Conservation (phyloP, 2,113 vertebrate genomes). For the Sorex araneus region DNA sequence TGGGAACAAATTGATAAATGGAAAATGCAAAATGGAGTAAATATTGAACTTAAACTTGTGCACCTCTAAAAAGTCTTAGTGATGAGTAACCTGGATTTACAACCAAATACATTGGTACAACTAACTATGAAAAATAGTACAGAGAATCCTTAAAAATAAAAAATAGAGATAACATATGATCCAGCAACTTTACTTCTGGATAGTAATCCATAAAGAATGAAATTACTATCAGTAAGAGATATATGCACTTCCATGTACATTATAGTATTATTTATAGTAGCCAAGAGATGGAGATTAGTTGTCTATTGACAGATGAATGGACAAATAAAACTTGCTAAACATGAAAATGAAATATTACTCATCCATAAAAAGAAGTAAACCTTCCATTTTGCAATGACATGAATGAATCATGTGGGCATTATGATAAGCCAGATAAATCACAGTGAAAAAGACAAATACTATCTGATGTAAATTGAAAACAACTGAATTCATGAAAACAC, state of each 20-base stretch:
- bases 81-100: not conserved
- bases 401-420: too few species aligned
- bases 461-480: not conserved
- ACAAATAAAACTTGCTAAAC: too few species aligned
- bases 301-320: too few species aligned
- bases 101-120: not conserved
- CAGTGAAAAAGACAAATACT: not conserved
- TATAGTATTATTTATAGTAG: too few species aligned
- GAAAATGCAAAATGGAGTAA: not conserved
- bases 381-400: too few species aligned
- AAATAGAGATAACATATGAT: not conserved
- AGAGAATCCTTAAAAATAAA: not conserved
- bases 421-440: too few species aligned
- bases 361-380: too few species aligned
- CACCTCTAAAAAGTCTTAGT: not conserved
- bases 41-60: not conserved
- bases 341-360: too few species aligned
- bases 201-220: not conserved
- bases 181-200: not conserved
- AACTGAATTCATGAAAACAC: not conserved
- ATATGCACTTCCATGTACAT: too few species aligned
- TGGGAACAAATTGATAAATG: not conserved
- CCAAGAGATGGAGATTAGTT: too few species aligned
- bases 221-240: too few species aligned
- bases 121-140: not conserved